A percentile compares a stretch with the other conserved stretches of the same genome.
These are phyloP conservation scores for Drosophila bocki DNA, from an alignment of 1,140 invertebrate genomes.

Conservation along the genomic window DNA sequence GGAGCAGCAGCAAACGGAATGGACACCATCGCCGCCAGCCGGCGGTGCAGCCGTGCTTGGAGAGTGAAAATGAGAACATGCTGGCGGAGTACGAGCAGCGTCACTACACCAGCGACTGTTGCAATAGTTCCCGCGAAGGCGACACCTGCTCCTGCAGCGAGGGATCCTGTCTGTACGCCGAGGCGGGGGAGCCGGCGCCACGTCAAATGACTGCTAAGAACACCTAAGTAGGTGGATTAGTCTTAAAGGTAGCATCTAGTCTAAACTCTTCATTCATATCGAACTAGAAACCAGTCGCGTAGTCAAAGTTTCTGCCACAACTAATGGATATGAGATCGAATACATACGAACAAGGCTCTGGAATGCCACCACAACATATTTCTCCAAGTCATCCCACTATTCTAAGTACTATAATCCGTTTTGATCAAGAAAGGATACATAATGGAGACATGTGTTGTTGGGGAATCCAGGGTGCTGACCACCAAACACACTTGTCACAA, in stretches of 20 bases:
- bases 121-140: conserved; percentile 81
- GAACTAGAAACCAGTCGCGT: conserved; percentile 41
- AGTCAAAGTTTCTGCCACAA: conserved; percentile 49
- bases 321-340: conserved; percentile 40
- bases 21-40: conserved; percentile 45
- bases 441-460: background rate
- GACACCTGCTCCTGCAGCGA: conserved; percentile 85
- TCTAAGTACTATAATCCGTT: conserved; percentile 4
- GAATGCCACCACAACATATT: background rate
- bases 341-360: conserved; percentile 47
- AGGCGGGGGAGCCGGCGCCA: conserved; percentile 68
- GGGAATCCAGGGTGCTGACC: background rate
- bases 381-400: conserved; percentile 5
- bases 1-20: conserved; percentile 41
- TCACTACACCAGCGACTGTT: conserved; percentile 80
- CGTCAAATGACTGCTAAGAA: conserved; percentile 69
- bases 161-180: conserved; percentile 83
- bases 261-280: conserved; percentile 76
- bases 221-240: conserved; percentile 60
- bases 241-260: conserved; percentile 75
- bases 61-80: conserved; percentile 77
- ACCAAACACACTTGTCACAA: conserved; percentile 47
- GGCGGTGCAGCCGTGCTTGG: conserved; percentile 54
- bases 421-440: background rate
- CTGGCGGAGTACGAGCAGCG: conserved; percentile 63